Evolutionary conservation across 2,113 vertebrate species (phyloP).

Genomic region (Nesogale talazaci): DNA sequence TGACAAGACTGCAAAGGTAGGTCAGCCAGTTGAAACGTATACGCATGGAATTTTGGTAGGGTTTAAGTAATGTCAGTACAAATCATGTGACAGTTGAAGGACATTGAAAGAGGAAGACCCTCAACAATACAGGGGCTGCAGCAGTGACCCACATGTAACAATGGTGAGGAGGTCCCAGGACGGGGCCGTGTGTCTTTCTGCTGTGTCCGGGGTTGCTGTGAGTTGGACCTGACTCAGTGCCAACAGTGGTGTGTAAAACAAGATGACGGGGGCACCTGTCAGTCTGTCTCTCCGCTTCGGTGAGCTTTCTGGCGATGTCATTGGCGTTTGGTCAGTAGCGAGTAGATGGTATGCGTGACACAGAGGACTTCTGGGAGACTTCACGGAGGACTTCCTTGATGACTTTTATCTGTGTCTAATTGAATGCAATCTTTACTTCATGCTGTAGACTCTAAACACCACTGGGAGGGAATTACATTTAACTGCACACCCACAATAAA

Average conservation of each 20-base stretch:
- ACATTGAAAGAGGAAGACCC: neutral
- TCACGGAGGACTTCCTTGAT: slow-evolving; percentile 24
- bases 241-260: no score
- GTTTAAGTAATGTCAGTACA: neutral
- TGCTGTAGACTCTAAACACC: neutral
- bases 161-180: no score
- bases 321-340: slow-evolving; percentile 31
- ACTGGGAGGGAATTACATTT: slow-evolving; percentile 37
- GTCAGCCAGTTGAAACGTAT: slow-evolving; percentile 38
- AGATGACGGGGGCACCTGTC: neutral
- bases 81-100: neutral
- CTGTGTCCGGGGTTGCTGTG: no score
- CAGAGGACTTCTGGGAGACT: slow-evolving; percentile 17
- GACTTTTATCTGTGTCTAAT: slow-evolving; percentile 38
- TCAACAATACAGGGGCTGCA: no score
- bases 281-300: neutral
- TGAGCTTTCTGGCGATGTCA: slow-evolving; percentile 6
- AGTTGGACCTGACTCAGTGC: neutral
- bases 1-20: slow-evolving; percentile 95
- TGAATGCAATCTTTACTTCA: neutral
- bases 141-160: no score
- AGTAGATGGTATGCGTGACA: slow-evolving; percentile 17
- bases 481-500: slow-evolving; percentile 7
- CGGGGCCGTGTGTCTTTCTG: no score
- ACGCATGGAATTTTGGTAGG: neutral